Conservation (phyloP, 2,113 vertebrate genomes). For the Perca schrenkii region DNA sequence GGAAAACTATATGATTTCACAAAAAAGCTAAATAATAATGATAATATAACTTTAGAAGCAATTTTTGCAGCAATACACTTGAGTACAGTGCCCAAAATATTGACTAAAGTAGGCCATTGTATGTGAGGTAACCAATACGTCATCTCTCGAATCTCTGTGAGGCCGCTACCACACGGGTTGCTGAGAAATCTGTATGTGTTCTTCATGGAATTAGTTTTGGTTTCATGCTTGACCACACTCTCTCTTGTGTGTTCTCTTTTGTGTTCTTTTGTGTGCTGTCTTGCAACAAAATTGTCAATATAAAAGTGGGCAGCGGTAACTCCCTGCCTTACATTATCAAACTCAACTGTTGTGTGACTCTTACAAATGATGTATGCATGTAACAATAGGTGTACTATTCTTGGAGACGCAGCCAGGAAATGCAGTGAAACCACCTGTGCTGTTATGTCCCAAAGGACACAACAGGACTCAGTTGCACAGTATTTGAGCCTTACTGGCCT, state of each 20-base stretch:
- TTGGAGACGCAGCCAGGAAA: conserved; percentile 14
- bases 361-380: conserved; percentile 14
- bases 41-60: too few species aligned
- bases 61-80: background rate
- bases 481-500: conserved; percentile 55
- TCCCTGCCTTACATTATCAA: background rate
- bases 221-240: background rate
- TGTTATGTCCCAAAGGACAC: conserved; percentile 37
- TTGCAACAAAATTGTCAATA: background rate
- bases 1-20: background rate
- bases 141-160: background rate
- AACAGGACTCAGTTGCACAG: conserved; percentile 1
- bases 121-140: background rate
- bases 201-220: background rate
- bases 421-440: conserved; percentile 48
- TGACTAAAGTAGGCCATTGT: background rate
- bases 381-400: conserved; percentile 30
- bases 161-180: too few species aligned
- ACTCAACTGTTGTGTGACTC: background rate
- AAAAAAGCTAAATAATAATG: background rate
- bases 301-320: background rate
- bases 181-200: too few species aligned
- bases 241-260: background rate
- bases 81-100: background rate
- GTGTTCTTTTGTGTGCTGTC: background rate